phyloP scores from a whole-genome alignment of 2,113 vertebrate genomes.

The Corvus cornix region DNA sequence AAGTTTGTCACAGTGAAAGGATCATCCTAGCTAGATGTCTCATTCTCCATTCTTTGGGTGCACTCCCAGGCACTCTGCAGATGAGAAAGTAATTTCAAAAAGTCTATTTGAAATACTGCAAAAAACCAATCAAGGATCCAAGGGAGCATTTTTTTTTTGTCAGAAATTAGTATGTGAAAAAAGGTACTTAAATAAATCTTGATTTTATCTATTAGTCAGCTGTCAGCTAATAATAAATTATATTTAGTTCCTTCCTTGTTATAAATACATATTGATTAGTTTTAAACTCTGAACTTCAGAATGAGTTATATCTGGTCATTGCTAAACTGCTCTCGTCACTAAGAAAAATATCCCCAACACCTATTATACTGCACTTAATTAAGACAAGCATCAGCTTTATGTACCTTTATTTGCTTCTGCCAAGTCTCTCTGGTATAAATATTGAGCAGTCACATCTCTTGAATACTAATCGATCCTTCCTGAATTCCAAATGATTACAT shows the following conservation, averaged over 20 bases:
- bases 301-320: slow-evolving; percentile 78
- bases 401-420: slow-evolving; percentile 79
- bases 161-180: slow-evolving; percentile 22
- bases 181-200: slow-evolving; percentile 52
- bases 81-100: neutral
- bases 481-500: slow-evolving; percentile 82
- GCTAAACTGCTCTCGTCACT: slow-evolving; percentile 77
- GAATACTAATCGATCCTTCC: slow-evolving; percentile 84
- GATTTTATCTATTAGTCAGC: slow-evolving; percentile 65
- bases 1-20: neutral
- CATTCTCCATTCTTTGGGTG: neutral
- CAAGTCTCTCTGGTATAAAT: slow-evolving; percentile 81
- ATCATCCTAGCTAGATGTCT: neutral
- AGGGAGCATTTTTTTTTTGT: slow-evolving; percentile 32
- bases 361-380: slow-evolving; percentile 86
- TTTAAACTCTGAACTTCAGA: slow-evolving; percentile 74
- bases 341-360: slow-evolving; percentile 57
- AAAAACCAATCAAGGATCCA: neutral
- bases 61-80: neutral
- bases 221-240: slow-evolving; percentile 62
- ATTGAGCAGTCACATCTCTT: slow-evolving; percentile 75
- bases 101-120: slow-evolving; percentile 2
- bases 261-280: slow-evolving; percentile 85
- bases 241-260: slow-evolving; percentile 56
- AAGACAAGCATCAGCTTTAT: slow-evolving; percentile 82